These are phyloP conservation scores for Sylvietta virens DNA, from an alignment of 2,113 vertebrate genomes.

Conservation along the genomic window DNA sequence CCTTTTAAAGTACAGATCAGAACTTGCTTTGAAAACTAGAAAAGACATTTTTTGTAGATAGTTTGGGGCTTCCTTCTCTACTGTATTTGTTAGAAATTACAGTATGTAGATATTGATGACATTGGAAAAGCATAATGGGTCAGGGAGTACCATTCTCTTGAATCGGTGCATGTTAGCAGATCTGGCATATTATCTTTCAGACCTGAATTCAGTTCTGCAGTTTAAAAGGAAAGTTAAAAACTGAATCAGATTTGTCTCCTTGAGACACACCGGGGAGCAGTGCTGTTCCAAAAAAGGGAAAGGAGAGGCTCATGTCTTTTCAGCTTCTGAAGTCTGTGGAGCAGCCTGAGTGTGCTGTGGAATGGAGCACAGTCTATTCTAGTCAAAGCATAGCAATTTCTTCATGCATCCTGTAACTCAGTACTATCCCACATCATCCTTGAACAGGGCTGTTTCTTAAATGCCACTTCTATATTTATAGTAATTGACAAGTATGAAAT, in stretches of 20 bases:
- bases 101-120: background rate
- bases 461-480: background rate
- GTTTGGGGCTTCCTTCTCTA: background rate
- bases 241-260: rapidly evolving
- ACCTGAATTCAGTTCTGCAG: background rate
- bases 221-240: background rate
- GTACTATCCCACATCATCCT: background rate
- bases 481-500: background rate
- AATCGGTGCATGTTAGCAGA: background rate
- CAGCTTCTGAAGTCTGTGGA: background rate
- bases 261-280: background rate
- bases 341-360: background rate
- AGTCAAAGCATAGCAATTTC: background rate
- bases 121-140: background rate
- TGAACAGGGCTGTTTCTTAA: background rate
- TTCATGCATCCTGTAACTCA: background rate
- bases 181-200: background rate
- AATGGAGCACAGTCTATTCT: background rate
- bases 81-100: background rate
- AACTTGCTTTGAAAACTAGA: background rate
- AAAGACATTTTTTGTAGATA: background rate
- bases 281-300: background rate
- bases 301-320: background rate
- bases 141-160: background rate
- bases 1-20: background rate